phyloP scores from a whole-genome alignment of 2,113 vertebrate species.

The Polyodon spathula region DNA sequence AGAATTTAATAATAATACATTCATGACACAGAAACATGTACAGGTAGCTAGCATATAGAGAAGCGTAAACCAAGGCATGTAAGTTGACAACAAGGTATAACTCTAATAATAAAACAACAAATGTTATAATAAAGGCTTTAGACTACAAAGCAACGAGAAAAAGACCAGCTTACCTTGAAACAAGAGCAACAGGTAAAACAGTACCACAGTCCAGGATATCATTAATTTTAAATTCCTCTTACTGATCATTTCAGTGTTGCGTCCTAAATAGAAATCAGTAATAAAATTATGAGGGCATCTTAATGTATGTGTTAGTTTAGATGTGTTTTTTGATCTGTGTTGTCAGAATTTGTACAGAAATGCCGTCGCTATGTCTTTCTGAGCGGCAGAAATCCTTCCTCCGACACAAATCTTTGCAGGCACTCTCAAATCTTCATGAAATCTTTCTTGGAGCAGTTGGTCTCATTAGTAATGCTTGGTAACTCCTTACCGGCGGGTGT shows the following conservation, averaged over 20 bases:
- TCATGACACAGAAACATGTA: background rate
- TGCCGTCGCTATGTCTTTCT: slow-evolving; percentile 2
- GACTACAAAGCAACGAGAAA: background rate
- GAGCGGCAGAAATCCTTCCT: slow-evolving; percentile 2
- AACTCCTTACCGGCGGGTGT: slow-evolving; percentile 43
- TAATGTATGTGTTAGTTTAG: too few species aligned
- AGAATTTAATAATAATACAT: too few species aligned
- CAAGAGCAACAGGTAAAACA: slow-evolving; percentile 68
- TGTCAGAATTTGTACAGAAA: slow-evolving; percentile 3
- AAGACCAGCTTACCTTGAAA: slow-evolving; percentile 73
- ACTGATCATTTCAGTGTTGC: slow-evolving; percentile 83
- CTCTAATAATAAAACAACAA: background rate
- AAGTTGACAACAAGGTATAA: background rate
- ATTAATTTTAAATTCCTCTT: slow-evolving; percentile 76
- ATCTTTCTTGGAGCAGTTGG: slow-evolving; percentile 22
- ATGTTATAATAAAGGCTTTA: background rate
- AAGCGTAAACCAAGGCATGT: background rate
- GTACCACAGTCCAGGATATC: slow-evolving; percentile 70
- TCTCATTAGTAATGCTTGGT: slow-evolving; percentile 61
- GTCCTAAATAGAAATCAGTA: slow-evolving; percentile 50
- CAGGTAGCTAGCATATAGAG: background rate
- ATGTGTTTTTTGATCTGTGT: background rate
- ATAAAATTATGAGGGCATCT: slow-evolving; percentile 70
- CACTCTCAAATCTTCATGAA: slow-evolving; percentile 17
- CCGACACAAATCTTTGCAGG: background rate